Evolutionary conservation across 2,797 vertebrate species (phyloP).

Genomic region (Protonibea diacanthus): DNA sequence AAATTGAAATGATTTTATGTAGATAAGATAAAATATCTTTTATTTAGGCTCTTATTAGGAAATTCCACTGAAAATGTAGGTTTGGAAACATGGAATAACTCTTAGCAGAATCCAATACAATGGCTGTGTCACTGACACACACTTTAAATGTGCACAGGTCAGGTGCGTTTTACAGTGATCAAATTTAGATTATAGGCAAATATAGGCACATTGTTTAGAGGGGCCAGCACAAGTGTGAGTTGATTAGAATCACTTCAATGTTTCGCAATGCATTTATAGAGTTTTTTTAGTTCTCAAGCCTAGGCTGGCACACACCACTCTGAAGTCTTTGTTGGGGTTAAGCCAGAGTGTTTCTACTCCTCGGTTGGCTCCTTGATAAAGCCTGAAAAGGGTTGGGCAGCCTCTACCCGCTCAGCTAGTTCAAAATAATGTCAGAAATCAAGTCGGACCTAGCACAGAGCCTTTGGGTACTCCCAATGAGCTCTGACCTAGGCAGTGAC

Average conservation of each 20-base stretch:
- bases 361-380: conserved; percentile 32
- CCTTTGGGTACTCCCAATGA: conserved; percentile 52
- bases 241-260: conserved; percentile 11
- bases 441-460: conserved; percentile 45
- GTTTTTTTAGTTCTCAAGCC: conserved; percentile 21
- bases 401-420: conserved; percentile 39
- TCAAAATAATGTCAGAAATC: conserved; percentile 70
- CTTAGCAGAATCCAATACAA: neutral
- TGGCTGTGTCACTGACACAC: neutral
- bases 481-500: conserved; percentile 45
- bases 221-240: neutral
- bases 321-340: conserved; percentile 43
- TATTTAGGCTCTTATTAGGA: too few species aligned
- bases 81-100: neutral
- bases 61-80: neutral
- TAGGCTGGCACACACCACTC: conserved; percentile 24
- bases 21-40: neutral
- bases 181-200: conserved; percentile 10
- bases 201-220: neutral
- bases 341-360: conserved; percentile 36
- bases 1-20: neutral
- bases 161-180: conserved; percentile 24
- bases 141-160: neutral
- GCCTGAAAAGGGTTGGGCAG: conserved; percentile 41
- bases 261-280: conserved; percentile 8